Conservation (phyloP, 1,140 invertebrate genomes). For the Camponotus floridanus region DNA sequence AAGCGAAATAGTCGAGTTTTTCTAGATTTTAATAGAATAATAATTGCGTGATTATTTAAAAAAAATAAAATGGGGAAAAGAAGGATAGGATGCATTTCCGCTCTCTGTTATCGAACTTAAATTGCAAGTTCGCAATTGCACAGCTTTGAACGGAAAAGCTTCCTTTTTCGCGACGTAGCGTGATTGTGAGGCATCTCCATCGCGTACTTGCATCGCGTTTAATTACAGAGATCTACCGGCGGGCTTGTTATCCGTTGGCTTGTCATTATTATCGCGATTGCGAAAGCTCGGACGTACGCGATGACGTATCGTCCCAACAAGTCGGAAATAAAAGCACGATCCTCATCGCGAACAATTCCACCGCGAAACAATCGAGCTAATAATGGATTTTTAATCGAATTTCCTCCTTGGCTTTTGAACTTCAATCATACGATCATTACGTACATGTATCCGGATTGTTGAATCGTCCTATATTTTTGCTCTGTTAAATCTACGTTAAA, state of each 20-base stretch:
- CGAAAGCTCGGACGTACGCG: slow-evolving; percentile 14
- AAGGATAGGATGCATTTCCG: background rate
- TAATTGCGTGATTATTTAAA: slow-evolving; percentile 12
- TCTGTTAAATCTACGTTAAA: background rate
- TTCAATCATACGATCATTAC: slow-evolving; percentile 44
- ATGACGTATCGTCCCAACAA: slow-evolving; percentile 21
- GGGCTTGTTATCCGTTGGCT: slow-evolving; percentile 21
- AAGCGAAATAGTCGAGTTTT: background rate
- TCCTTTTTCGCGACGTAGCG: background rate
- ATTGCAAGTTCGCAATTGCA: slow-evolving; percentile 41
- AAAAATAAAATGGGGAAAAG: background rate
- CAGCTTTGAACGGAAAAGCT: background rate
- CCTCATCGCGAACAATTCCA: slow-evolving; percentile 36
- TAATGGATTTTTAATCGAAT: slow-evolving; percentile 62
- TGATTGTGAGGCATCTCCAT: slow-evolving; percentile 11
- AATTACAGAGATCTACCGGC: slow-evolving; percentile 37
- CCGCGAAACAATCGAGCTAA: slow-evolving; percentile 29
- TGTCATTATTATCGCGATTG: slow-evolving; percentile 45
- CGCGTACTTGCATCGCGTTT: slow-evolving; percentile 20
- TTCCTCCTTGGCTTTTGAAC: slow-evolving; percentile 1
- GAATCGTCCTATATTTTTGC: background rate
- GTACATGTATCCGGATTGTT: slow-evolving; percentile 19
- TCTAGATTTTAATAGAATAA: slow-evolving; percentile 6
- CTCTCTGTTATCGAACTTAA: slow-evolving; percentile 16
- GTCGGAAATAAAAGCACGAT: slow-evolving; percentile 54